Percentiles rank a stretch among this genome's conserved stretches.
phyloP scores from a whole-genome alignment of 2,113 vertebrate species.

The Delphinapterus leucas region DNA sequence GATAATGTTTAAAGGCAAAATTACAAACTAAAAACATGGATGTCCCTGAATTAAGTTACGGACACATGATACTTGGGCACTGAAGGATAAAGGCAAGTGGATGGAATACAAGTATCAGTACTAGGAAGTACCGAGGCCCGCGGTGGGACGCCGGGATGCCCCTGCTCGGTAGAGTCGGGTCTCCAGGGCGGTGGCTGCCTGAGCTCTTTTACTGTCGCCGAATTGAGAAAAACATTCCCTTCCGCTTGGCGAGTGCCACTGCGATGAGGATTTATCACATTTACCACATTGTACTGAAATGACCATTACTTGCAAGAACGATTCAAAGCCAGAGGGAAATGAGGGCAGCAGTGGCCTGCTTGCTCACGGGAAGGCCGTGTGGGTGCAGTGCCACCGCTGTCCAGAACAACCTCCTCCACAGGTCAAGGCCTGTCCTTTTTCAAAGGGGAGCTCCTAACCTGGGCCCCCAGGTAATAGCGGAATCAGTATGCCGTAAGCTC shows the following conservation, averaged over 20 bases:
- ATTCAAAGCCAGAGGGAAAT: not conserved
- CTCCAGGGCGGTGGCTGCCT: not conserved
- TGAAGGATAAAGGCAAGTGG: not conserved
- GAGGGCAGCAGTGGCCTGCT: not conserved
- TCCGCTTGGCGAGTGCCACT: not conserved
- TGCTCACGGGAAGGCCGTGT: accelerated
- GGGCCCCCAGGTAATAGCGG: too few species aligned
- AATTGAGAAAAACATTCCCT: not conserved
- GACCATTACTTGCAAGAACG: not conserved
- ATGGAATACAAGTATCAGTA: not conserved
- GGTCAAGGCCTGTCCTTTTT: not conserved
- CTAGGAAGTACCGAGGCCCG: not conserved
- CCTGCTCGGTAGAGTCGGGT: not conserved
- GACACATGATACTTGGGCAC: too few species aligned
- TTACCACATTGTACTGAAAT: not conserved
- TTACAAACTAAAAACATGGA: not conserved
- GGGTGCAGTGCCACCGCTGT: accelerated
- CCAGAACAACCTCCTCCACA: not conserved
- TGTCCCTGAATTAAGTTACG: not conserved
- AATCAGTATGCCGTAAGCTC: not conserved
- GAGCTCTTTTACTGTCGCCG: not conserved
- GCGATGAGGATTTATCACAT: accelerated
- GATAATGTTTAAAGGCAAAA: not conserved
- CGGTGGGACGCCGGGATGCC: accelerated
- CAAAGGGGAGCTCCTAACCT: not conserved